These are phyloP conservation scores for Eurytoma californica DNA, from an alignment of 2,888 invertebrate genomes.

Conservation along the genomic window DNA sequence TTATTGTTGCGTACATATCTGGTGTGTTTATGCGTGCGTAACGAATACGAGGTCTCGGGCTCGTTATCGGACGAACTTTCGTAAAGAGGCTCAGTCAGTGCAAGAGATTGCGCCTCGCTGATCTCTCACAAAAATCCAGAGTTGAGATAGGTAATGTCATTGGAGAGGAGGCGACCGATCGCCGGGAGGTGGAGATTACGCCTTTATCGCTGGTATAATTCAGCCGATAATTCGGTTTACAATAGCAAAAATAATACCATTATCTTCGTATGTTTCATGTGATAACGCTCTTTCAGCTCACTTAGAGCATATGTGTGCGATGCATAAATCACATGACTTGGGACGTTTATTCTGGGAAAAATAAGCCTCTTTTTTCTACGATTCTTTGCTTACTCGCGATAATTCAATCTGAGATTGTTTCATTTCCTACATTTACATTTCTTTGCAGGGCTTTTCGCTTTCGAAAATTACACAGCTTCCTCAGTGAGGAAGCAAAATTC, in stretches of 20 bases:
- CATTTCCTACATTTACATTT: too few species aligned
- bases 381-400: background rate
- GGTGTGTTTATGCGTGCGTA: background rate
- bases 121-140: conserved; percentile 37
- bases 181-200: conserved; percentile 18
- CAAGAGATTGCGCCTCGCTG: background rate
- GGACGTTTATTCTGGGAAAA: conserved; percentile 4
- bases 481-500: too few species aligned
- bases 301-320: background rate
- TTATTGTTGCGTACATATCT: background rate
- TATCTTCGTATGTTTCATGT: conserved; percentile 13
- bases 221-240: conserved; percentile 46
- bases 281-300: background rate
- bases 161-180: conserved; percentile 28
- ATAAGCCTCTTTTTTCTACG: background rate
- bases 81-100: background rate
- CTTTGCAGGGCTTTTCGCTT: background rate
- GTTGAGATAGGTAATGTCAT: conserved; percentile 43
- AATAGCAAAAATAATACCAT: conserved; percentile 45
- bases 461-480: background rate
- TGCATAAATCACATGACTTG: background rate
- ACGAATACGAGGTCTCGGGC: background rate
- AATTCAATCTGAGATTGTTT: background rate
- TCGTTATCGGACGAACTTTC: background rate
- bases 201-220: conserved; percentile 38